Percentiles rank a stretch among this genome's conserved stretches.
Evolutionary conservation across 2,797 vertebrate species (phyloP).

Genomic region (Hylomyscus alleni): DNA sequence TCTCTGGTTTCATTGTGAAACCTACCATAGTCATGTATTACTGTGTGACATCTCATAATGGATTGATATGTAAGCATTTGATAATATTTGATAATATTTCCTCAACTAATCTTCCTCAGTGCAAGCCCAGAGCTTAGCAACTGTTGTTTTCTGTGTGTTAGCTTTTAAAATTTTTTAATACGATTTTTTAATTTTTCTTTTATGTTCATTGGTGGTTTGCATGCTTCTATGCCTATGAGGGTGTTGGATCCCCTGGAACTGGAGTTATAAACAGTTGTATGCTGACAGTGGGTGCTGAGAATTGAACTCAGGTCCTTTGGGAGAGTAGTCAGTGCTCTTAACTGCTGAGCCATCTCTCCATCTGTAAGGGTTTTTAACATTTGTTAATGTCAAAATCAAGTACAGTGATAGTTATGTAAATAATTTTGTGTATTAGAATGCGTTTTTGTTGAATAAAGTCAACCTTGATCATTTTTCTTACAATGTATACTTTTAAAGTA

Average conservation of each 20-base stretch:
- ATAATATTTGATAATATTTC: constrained; percentile 42
- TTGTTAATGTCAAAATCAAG: not conserved
- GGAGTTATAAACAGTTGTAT: no score
- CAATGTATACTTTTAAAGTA: not conserved
- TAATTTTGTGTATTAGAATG: not conserved
- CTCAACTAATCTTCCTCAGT: not conserved
- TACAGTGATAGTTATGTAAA: not conserved
- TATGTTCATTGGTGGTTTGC: no score
- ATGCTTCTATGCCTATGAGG: no score
- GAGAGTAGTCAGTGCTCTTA: no score
- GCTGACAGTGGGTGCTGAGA: no score
- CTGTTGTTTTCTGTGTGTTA: not conserved
- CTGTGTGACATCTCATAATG: constrained; percentile 9
- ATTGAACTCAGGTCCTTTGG: no score
- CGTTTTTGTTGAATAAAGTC: constrained; percentile 23
- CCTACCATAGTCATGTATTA: not conserved
- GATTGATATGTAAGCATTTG: not conserved
- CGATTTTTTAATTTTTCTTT: no score
- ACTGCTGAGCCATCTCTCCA: no score
- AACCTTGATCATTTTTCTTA: constrained; percentile 5
- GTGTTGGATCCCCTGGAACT: no score
- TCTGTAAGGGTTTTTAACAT: not conserved
- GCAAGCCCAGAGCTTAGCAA: not conserved
- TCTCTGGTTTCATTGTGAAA: not conserved
- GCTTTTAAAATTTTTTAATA: not conserved